phyloP scores from a whole-genome alignment of 2,888 invertebrate species.

The Acleris emargana region DNA sequence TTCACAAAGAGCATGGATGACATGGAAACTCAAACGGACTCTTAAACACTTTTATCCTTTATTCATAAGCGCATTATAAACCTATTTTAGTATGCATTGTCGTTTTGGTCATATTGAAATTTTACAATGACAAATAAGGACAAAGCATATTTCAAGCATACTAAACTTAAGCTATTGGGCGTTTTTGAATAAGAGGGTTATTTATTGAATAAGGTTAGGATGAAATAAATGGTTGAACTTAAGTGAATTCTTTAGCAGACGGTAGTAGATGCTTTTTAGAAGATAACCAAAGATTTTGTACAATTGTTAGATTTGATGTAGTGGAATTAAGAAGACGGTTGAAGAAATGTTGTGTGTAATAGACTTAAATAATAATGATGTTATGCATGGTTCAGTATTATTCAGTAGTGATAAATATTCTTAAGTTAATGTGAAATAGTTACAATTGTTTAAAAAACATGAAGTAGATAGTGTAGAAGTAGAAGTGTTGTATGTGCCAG shows the following conservation, averaged over 20 bases:
- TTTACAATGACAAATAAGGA: no score
- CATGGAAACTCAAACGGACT: slow-evolving; percentile 69
- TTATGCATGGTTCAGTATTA: slow-evolving; percentile 59
- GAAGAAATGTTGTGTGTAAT: slow-evolving; percentile 20
- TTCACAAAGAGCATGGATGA: slow-evolving; percentile 58
- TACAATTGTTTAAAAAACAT: slow-evolving; percentile 24
- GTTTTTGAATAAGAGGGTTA: neutral
- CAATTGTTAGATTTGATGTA: neutral
- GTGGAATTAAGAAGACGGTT: slow-evolving; percentile 14
- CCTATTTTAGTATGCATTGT: no score
- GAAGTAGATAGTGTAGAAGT: slow-evolving; percentile 9
- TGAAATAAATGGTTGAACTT: neutral
- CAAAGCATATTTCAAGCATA: no score
- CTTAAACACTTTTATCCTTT: slow-evolving; percentile 37
- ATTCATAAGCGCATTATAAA: no score
- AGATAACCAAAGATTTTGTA: slow-evolving; percentile 34
- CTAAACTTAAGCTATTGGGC: no score
- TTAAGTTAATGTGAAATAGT: slow-evolving; percentile 8
- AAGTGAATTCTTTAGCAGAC: slow-evolving; percentile 2
- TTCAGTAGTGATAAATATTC: slow-evolving; percentile 35
- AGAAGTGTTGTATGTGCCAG: slow-evolving; percentile 19
- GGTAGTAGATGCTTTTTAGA: neutral
- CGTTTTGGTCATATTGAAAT: no score
- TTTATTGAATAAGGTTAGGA: neutral
- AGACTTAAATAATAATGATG: slow-evolving; percentile 35